Base-by-base conservation (phyloP, 2,888 invertebrate species). In the Apocheima hispidaria region DNA sequence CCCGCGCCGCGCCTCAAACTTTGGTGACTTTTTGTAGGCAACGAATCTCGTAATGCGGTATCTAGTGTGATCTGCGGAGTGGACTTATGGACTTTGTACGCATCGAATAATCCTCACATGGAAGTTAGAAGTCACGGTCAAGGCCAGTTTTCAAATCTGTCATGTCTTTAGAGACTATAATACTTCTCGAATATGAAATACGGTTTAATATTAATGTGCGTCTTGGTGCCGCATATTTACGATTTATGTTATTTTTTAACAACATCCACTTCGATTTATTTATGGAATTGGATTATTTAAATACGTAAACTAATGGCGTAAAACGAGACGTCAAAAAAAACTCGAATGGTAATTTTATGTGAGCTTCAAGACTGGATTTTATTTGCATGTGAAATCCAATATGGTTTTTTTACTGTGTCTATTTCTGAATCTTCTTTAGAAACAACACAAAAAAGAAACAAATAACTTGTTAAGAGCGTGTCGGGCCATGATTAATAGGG, bases 201-300 rank as follows among this genome's bases (percentile, higher is more conserved):
- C 21, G 36, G 20, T 30, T 58, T 51, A 51, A 51, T 46, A 51
- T 58, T 58, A 58, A 58, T 41, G 26, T 14, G n/a, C 10, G 10
- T 49, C 14, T 30, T 20, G 35, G 7, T 49, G 10, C 49, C 35
- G 49, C 35, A 35, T 49, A 36, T 49, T 49, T 33, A 40, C 48
- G 49, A 23, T 56, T 40, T 56, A 40, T 10, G 20, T 14, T 33
- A 48, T 35, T 21, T 36, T 48, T 49, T 35, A 30, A 33, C 30
- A 33, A 49, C 23, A 49, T 35, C 35, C 35, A 35, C 23, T 14
- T 35, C 35, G 49, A n/a, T 49, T 46, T 46, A 35, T 49, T 35
- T 49, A 21, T 36, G 35, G 21, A 35, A 30, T 46, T 36, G 14
- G 23, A 14, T 49, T 49, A 49, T 49, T 49, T 49, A 49, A 49